These are phyloP conservation scores for Cerastis leucographa DNA, from an alignment of 2,888 invertebrate species.

Conservation along the genomic window DNA sequence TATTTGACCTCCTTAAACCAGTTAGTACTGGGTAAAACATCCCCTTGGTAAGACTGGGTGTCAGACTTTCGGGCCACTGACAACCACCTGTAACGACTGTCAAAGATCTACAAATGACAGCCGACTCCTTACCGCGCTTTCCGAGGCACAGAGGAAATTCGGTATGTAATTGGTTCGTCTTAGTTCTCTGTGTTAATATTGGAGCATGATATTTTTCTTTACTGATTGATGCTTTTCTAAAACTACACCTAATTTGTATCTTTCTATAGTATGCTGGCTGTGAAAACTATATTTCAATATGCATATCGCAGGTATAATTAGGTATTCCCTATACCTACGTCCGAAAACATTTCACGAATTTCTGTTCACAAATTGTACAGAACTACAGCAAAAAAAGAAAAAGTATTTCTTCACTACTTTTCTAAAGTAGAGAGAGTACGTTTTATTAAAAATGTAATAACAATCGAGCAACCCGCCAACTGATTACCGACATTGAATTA, in stretches of 20 bases:
- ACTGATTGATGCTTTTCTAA: background rate
- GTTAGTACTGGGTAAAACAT: too few species aligned
- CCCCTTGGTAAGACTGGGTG: too few species aligned
- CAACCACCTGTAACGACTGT: too few species aligned
- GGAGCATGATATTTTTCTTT: background rate
- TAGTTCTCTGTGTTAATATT: background rate
- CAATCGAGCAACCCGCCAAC: conserved; percentile 47
- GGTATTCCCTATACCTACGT: too few species aligned
- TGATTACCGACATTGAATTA: conserved; percentile 62
- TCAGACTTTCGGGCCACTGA: too few species aligned
- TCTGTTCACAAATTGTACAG: background rate
- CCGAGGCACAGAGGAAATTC: too few species aligned
- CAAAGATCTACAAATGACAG: too few species aligned
- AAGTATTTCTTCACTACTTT: conserved; percentile 29
- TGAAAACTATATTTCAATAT: background rate
- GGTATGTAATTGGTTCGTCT: background rate
- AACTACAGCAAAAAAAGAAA: conserved; percentile 40
- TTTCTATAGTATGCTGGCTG: background rate
- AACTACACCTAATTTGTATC: background rate
- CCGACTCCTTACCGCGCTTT: too few species aligned
- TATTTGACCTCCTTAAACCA: too few species aligned
- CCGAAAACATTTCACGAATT: background rate
- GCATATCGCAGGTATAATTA: background rate
- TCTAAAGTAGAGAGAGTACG: too few species aligned
- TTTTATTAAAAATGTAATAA: conserved; percentile 56